Evolutionary conservation across 2,888 invertebrate genomes (phyloP).

Genomic region (Copidosoma aretas): DNA sequence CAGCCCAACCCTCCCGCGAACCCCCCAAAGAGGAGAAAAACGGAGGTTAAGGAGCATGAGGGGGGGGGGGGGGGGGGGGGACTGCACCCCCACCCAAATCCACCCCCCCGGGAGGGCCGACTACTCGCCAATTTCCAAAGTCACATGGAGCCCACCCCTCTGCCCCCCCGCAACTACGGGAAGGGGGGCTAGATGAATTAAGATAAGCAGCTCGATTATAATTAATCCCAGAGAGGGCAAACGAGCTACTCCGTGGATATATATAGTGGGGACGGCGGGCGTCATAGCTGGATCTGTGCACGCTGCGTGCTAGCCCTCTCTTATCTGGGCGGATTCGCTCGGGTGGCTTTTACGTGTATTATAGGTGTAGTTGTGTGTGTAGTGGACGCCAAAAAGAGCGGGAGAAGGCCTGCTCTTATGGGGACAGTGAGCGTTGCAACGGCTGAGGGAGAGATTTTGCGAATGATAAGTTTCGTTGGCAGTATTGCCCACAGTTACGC

Average conservation of each 20-base stretch:
- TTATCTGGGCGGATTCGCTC: slow-evolving; percentile 29
- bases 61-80: background rate
- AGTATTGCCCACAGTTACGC: too few species aligned
- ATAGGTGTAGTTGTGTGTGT: background rate
- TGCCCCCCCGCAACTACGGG: too few species aligned
- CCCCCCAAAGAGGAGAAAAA: background rate
- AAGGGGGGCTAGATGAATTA: background rate
- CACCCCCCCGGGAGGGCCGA: slow-evolving; percentile 33
- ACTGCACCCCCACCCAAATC: slow-evolving; percentile 16
- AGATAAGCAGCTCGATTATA: slow-evolving; percentile 37
- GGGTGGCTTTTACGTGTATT: slow-evolving; percentile 15
- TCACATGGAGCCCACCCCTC: background rate
- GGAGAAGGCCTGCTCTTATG: too few species aligned
- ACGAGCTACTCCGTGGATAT: background rate
- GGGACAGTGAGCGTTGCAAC: too few species aligned
- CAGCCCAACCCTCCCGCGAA: too few species aligned
- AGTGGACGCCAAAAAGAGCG: slow-evolving; percentile 2
- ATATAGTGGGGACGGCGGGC: too few species aligned
- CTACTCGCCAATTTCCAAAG: slow-evolving; percentile 35
- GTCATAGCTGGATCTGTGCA: background rate
- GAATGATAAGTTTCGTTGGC: too few species aligned
- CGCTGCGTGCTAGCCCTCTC: slow-evolving; percentile 5
- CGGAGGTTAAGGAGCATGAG: too few species aligned
- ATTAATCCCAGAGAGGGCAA: slow-evolving; percentile 27
- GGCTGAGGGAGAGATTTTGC: too few species aligned